Evolutionary conservation across 92 coral and sea anemone species (phyloP), one percentile per base, ranked within the genome.

Genomic region (Porites lobata): DNA sequence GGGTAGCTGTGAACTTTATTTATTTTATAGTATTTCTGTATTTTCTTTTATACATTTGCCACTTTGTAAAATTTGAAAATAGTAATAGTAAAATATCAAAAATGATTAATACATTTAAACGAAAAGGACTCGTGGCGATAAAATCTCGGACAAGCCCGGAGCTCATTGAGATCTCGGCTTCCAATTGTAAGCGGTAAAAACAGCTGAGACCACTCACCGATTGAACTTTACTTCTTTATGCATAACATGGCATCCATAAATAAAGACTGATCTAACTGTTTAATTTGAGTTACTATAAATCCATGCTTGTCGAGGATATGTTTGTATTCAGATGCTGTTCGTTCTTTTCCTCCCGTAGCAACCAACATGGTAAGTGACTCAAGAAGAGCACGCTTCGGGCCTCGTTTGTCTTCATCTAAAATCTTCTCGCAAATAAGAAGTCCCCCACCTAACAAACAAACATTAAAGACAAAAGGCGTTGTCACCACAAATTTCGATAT

Each of bases 231-330:
- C 61, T 10, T 56, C 61, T 56, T 56, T 56, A 2, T 56, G 3
- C 61, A 56, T 2, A 56, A 56, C 11, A 56, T 56, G 61, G 61
- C 61, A 14, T 56, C 61, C 11, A 56, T 10, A 9, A 10, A 56
- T 9, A 14, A 14, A 56, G 61, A 56, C 3, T 56, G 13, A 14
- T 56, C 17, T 10, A 56, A 10, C 1, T 10, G 15, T 56, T 82
- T 82, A 7, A 7, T 24, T 72, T 82, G 87, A 6, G 72, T 53
- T 4, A 72, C 65, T 17, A 14, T 24, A 38, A 82, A 82, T 20
- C 87, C 87, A 71, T 82, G 87, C 24, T 82, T 50, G 47, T 82
- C 87, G 59, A 82, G 53, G 32, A 82, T 64, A 15, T 82, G 87
- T 14, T 82, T 82, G 84, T 82, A 82, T 50, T 82, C 87, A 29